Base-by-base conservation (phyloP, 92 coral and sea anemone species). In the Ricordea florida region DNA sequence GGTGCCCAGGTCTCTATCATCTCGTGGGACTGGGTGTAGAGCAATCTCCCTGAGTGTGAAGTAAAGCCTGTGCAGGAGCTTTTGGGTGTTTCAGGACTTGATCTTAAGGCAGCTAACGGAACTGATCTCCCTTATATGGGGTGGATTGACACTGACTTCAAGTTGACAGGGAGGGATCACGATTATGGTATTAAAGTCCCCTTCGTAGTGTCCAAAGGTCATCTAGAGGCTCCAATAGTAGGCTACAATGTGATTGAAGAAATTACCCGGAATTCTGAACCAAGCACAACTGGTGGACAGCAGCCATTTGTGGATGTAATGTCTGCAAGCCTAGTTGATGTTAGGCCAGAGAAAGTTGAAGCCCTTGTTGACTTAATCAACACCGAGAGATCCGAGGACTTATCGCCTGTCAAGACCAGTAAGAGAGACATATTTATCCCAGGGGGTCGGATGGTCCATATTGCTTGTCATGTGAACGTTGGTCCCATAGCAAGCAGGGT, bases 221-320 rank as follows among this genome's bases (percentile, higher is more conserved):
- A 15, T 42, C 22, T 85, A 47, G 73, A 79, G 56, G 8, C 56
- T 9, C 90, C 85, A 10, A 71, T 85, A 9, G 49, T 85, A 51
- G 86, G 90, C 10, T 85, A 78, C 68, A 85, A 85, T 78, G 76
- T 85, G 3, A 85, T 85, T 55, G 72, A 62, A n/a, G 81, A 69
- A 70, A 49, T 85, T 32, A 56, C 81, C 10, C 15, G 18, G 36
- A n/a, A n/a, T n/a, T n/a, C n/a, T n/a, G n/a, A n/a, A n/a, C n/a
- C n/a, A n/a, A n/a, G n/a, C n/a, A n/a, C n/a, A n/a, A n/a, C n/a
- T n/a, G n/a, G n/a, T n/a, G n/a, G n/a, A n/a, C n/a, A n/a, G 33
- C 56, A 72, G 0, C 11, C 31, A 35, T 40, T 72, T 40, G 79
- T 81, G 52, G 82, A 73, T 32, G 47, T 45, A 20, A 67, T 81